Evolutionary conservation across 1,140 invertebrate species (phyloP).

Genomic region (Calephelis virginiensis): DNA sequence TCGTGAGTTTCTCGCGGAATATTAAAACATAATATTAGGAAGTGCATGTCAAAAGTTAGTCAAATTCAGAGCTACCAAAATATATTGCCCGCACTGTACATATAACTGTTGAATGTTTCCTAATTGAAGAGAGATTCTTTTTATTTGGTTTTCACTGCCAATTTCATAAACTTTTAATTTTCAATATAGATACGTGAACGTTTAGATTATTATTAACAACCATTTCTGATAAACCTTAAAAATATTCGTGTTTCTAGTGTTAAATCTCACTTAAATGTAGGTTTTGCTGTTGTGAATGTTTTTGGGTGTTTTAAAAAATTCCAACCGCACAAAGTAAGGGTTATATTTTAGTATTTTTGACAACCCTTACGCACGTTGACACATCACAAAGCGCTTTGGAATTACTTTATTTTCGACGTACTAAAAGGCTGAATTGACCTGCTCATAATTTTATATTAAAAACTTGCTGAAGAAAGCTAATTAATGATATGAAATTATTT

Average conservation of each 20-base stretch:
- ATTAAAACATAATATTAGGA: too few species aligned
- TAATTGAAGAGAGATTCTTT: background rate
- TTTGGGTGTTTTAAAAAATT: background rate
- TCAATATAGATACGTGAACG: background rate
- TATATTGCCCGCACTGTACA: too few species aligned
- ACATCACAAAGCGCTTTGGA: background rate
- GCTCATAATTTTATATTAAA: constrained; percentile 24
- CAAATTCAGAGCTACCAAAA: too few species aligned
- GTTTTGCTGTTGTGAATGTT: background rate
- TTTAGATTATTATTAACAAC: background rate
- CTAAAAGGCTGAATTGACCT: constrained; percentile 29
- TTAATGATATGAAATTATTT: constrained; percentile 3
- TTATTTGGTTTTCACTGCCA: background rate
- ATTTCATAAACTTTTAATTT: background rate
- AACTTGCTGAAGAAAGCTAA: constrained; percentile 1
- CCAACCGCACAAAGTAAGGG: constrained; percentile 3
- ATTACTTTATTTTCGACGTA: background rate
- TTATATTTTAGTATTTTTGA: background rate
- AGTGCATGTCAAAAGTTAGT: too few species aligned
- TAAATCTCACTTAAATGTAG: background rate
- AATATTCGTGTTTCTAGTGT: background rate
- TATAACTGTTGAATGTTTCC: background rate
- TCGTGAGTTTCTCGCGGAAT: too few species aligned
- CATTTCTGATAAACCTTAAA: background rate
- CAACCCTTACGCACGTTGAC: background rate